Evolutionary conservation across 2,113 vertebrate species (phyloP).

Genomic region (Fulica atra): DNA sequence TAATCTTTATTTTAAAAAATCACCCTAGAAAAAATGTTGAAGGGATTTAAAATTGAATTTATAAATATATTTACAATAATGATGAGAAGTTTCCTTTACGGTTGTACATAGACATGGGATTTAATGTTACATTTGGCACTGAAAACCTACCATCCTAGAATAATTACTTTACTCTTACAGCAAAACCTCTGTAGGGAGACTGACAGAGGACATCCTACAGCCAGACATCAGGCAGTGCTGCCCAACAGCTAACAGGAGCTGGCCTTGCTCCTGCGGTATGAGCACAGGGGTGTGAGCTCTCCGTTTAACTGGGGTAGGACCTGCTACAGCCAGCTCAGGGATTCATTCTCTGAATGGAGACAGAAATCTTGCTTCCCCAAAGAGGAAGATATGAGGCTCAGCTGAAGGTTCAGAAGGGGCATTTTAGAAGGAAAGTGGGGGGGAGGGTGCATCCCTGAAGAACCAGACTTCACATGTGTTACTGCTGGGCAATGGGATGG

Average conservation of each 20-base stretch:
- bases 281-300: background rate
- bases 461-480: background rate
- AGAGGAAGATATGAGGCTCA: background rate
- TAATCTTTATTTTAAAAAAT: background rate
- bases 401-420: background rate
- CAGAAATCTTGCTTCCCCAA: background rate
- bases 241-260: background rate
- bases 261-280: rapidly evolving
- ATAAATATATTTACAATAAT: background rate
- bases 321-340: background rate
- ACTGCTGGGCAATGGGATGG: background rate
- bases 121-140: background rate
- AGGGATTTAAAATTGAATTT: constrained; percentile 3
- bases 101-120: rapidly evolving
- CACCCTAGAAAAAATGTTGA: background rate
- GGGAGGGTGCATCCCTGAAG: background rate
- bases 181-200: background rate
- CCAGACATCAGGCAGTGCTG: rapidly evolving
- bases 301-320: background rate
- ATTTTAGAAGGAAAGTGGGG: background rate
- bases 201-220: background rate
- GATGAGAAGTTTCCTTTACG: background rate
- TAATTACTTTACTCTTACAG: background rate
- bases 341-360: background rate
- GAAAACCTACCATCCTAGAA: background rate